phyloP scores from a whole-genome alignment of 2,888 invertebrate genomes.

The Coenonympha arcania region DNA sequence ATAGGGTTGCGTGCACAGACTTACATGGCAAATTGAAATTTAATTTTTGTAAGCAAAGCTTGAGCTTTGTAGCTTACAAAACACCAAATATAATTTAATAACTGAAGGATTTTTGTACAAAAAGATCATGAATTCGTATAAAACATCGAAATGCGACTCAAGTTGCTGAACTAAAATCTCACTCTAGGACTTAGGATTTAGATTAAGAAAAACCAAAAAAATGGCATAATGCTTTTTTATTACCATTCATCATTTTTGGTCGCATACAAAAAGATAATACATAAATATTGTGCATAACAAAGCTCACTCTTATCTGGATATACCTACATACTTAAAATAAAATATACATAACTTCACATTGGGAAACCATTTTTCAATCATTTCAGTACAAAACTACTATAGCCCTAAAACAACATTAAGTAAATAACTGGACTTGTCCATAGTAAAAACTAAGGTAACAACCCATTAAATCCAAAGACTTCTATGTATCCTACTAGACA shows the following conservation, averaged over 20 bases:
- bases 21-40: too few species aligned
- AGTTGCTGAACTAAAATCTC: too few species aligned
- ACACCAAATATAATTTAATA: too few species aligned
- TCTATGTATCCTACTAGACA: too few species aligned
- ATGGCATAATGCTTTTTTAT: slow-evolving; percentile 33
- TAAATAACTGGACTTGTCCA: neutral
- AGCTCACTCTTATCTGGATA: slow-evolving; percentile 31
- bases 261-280: slow-evolving; percentile 44
- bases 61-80: too few species aligned
- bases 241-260: slow-evolving; percentile 37
- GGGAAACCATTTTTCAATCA: slow-evolving; percentile 13
- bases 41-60: too few species aligned
- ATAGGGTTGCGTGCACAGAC: too few species aligned
- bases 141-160: too few species aligned
- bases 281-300: slow-evolving; percentile 42
- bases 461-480: too few species aligned
- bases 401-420: neutral
- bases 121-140: too few species aligned
- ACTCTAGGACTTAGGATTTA: neutral
- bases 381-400: slow-evolving; percentile 10
- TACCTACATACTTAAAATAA: slow-evolving; percentile 4
- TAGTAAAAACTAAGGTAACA: neutral
- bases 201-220: slow-evolving; percentile 6
- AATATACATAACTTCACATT: slow-evolving; percentile 22
- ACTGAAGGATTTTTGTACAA: neutral